phyloP scores from a whole-genome alignment of 2,888 invertebrate species.

The Eurois occulta region DNA sequence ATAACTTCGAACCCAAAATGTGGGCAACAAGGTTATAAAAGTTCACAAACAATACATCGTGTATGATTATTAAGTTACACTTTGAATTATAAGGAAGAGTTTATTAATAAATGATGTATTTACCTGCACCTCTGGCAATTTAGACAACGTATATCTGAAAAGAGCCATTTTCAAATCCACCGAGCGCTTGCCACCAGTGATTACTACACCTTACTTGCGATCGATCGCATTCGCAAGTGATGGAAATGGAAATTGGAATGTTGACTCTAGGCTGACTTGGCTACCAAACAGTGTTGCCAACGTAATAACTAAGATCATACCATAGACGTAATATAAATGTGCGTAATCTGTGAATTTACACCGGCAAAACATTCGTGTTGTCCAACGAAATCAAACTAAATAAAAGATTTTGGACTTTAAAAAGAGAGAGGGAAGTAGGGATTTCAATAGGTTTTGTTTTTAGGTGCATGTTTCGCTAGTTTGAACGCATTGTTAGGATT shows the following conservation, averaged over 20 bases:
- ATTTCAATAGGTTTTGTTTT: background rate
- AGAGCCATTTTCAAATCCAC: slow-evolving; percentile 91
- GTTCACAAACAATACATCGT: slow-evolving; percentile 23
- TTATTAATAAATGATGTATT: slow-evolving; percentile 59
- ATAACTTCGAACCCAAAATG: slow-evolving; percentile 78
- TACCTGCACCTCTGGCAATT: slow-evolving; percentile 92
- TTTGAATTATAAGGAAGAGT: slow-evolving; percentile 12
- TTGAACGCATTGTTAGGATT: too few relatives aligned
- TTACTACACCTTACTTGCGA: slow-evolving; percentile 78
- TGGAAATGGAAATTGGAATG: slow-evolving; percentile 65
- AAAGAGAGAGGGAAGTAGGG: background rate
- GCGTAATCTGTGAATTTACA: background rate
- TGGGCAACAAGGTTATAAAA: slow-evolving; percentile 77
- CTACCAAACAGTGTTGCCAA: slow-evolving; percentile 20
- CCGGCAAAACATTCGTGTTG: background rate
- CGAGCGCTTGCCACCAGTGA: slow-evolving; percentile 81
- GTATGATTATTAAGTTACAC: slow-evolving; percentile 4
- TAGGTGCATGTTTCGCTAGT: too few relatives aligned
- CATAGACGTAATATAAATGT: background rate
- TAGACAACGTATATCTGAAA: slow-evolving; percentile 92
- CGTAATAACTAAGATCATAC: background rate
- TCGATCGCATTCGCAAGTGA: slow-evolving; percentile 82
- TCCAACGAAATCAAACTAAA: background rate
- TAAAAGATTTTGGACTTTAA: background rate
- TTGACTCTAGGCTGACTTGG: slow-evolving; percentile 55